phyloP scores from a whole-genome alignment of 2,797 vertebrate species.

The Mormyrops boulengeri region DNA sequence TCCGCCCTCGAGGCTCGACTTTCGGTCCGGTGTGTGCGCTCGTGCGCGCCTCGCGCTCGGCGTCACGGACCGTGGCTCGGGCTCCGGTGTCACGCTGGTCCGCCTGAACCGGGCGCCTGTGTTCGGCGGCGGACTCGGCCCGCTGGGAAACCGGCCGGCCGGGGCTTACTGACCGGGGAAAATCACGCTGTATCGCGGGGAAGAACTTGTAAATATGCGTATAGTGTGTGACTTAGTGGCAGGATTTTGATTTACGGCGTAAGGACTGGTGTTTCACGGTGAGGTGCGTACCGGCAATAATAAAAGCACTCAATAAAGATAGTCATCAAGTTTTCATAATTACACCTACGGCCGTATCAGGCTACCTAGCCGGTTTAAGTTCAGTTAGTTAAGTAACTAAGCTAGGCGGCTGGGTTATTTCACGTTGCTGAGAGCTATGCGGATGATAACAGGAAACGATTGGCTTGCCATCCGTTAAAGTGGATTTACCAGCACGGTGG shows the following conservation, averaged over 20 bases:
- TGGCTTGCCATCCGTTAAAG: background rate
- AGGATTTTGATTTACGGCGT: background rate
- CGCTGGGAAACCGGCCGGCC: background rate
- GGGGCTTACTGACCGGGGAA: background rate
- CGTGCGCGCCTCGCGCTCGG: background rate
- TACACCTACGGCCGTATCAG: background rate
- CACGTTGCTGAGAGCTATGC: background rate
- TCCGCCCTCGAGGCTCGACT: background rate
- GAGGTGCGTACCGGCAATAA: background rate
- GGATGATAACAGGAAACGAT: slow-evolving; percentile 10
- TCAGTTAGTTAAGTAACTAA: background rate
- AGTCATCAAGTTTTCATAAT: background rate
- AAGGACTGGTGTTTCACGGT: background rate
- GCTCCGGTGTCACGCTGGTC: background rate
- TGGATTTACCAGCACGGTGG: background rate
- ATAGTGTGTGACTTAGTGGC: background rate
- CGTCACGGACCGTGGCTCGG: background rate
- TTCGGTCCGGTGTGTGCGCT: background rate
- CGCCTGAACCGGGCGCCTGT: background rate
- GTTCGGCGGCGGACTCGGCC: background rate
- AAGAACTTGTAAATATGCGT: background rate
- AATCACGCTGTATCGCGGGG: background rate
- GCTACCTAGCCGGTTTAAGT: background rate
- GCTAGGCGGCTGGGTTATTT: background rate
- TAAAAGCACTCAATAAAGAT: background rate